Base-by-base conservation (phyloP, 2,888 invertebrate species). In the Dryadula phaetusa region DNA sequence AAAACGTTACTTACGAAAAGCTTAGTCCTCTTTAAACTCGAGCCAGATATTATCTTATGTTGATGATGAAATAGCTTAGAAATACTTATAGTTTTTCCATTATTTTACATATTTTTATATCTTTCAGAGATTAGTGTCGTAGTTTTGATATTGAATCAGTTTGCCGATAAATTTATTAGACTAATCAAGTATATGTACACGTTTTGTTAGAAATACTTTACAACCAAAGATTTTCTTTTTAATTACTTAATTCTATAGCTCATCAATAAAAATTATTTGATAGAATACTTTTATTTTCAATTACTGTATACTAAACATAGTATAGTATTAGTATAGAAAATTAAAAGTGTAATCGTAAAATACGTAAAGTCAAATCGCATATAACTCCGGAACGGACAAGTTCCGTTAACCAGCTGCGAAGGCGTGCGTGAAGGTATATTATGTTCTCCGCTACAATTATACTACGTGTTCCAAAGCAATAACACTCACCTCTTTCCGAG, bases 401-500 rank as follows among this genome's bases (percentile, higher is more conserved):
- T 79, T 80, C 80, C 82, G 80, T 72, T 75, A 74, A 69, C 72
- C 77, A 77, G 75, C 81, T 82, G 86, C 86, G 83, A 83, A 83
- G 84, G 82, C 83, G 87, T 92, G 92, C 91, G 92, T 91, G 90
- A 86, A 89, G 84, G 88, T 90, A 88, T 89, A 91, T 90, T 90
- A 89, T 87, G 88, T 88, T 90, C 82, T 88, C 90, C 88, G 83
- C 78, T 75, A 77, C 74, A 75, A 75, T 91, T 91, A 91, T 88
- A 84, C 80, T 79, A 84, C 90, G 87, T 90, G 88, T 78, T 87
- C 75, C 76, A 79, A 78, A 82, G 83, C 87, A 88, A 90, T 91
- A 91, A 79, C 75, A 73, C 79, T 78, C 76, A 74, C 74, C 75
- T 76, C 73, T 77, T 76, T 76, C 77, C 75, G 75, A 73, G 70